Conservation (phyloP, 2,113 vertebrate species). For the Oryzias javanicus region DNA sequence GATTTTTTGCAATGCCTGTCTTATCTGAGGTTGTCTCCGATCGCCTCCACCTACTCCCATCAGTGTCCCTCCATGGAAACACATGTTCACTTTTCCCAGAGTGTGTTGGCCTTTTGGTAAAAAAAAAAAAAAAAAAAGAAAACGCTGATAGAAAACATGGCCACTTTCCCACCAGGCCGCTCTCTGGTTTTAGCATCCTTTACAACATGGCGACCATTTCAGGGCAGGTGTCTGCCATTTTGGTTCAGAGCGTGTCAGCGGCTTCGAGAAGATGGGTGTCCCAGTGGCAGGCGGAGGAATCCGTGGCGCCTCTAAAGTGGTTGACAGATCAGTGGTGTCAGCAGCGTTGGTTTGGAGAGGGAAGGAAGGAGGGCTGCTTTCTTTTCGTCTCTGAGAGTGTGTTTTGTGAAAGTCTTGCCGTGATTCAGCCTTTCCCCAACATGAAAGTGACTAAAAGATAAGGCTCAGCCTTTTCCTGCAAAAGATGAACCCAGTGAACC, state of each 20-base stretch:
- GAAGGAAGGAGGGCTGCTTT: slow-evolving; percentile 8
- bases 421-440: slow-evolving; percentile 11
- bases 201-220: slow-evolving; percentile 60
- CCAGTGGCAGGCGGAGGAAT: slow-evolving; percentile 62
- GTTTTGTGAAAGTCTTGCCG: slow-evolving; percentile 16
- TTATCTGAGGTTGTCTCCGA: slow-evolving; percentile 55
- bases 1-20: slow-evolving; percentile 54
- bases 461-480: slow-evolving; percentile 3
- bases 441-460: slow-evolving; percentile 19
- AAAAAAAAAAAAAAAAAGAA: neutral
- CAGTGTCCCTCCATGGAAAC: slow-evolving; percentile 28
- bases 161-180: slow-evolving; percentile 38
- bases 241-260: slow-evolving; percentile 62
- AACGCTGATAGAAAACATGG: neutral
- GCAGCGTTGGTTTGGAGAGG: slow-evolving; percentile 45
- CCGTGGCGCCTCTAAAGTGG: slow-evolving; percentile 54
- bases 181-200: slow-evolving; percentile 42
- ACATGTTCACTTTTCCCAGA: slow-evolving; percentile 22
- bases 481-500: slow-evolving; percentile 9
- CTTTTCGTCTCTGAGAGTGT: slow-evolving; percentile 30
- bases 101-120: slow-evolving; percentile 49
- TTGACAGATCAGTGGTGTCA: slow-evolving; percentile 70
- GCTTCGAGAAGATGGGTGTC: slow-evolving; percentile 55
- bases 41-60: slow-evolving; percentile 57
- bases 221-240: slow-evolving; percentile 67